These are phyloP conservation scores for Euleptes europaea DNA, from an alignment of 2,113 vertebrate genomes.

Conservation along the genomic window DNA sequence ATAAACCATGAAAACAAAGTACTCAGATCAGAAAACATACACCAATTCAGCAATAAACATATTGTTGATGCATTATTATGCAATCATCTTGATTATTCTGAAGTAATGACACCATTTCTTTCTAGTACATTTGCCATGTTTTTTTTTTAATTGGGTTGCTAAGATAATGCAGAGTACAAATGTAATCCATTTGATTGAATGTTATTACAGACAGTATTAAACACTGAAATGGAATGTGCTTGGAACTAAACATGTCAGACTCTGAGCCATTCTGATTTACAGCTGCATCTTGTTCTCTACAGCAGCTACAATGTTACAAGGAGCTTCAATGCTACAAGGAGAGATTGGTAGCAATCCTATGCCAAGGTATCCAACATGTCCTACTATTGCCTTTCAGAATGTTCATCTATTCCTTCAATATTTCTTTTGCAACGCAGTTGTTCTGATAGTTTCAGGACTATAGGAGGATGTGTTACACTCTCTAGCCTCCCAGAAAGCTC, in stretches of 20 bases:
- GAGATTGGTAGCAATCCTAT: background rate
- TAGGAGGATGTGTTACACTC: background rate
- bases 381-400: constrained; percentile 1
- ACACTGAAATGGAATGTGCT: constrained; percentile 24
- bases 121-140: background rate
- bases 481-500: background rate
- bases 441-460: background rate
- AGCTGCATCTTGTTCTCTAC: background rate
- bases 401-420: background rate
- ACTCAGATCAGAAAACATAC: constrained; percentile 1
- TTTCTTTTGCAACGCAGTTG: background rate
- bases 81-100: constrained; percentile 38
- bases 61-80: constrained; percentile 27
- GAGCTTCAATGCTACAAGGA: background rate
- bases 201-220: constrained; percentile 4
- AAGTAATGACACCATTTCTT: background rate
- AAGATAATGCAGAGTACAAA: constrained; percentile 29
- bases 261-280: constrained; percentile 11
- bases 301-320: background rate
- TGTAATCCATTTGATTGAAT: constrained; percentile 40
- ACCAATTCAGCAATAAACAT: background rate
- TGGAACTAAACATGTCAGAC: background rate
- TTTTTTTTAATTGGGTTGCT: constrained; percentile 35
- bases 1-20: background rate
- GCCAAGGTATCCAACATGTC: background rate